Base-by-base conservation (phyloP, 2,888 invertebrate species). In the Xestia c-nigrum region DNA sequence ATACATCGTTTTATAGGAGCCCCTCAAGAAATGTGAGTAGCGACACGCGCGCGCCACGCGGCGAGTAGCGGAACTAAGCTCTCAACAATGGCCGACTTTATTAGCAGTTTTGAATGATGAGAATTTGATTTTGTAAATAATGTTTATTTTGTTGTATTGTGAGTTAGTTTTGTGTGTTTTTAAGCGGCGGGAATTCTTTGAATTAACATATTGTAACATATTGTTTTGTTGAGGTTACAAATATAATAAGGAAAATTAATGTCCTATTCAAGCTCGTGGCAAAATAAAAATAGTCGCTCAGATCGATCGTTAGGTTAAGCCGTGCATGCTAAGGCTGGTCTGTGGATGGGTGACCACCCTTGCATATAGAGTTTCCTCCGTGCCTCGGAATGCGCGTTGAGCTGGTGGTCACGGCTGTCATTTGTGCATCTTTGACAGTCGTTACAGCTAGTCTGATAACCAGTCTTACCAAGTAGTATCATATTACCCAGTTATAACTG, bases 21-120 rank as follows among this genome's bases (percentile, higher is more conserved):
- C 83, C 83, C 81, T 85, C 77, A 81, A 85, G 90, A 85, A 89
- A 87, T 85, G 79, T 85, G 91, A 91, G 92, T 84, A 82, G 89
- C 88, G 92, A 91, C 94, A 94, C 94, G 94, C 94, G 94, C 92
- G 92, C 90, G 93, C 91, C 94, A 93, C 94, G 94, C 91, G 94
- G 90, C 94, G 71, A 84, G 78, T 89, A 89, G 91, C 93, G 93
- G 94, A 93, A 93, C 93, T 91, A 90, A 84, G 86, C 91, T 78
- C 94, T 92, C 81, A 87, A 88, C 79, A 85, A 85, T 83, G 65
- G 66, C 55, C 31, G 24, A 63, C 47, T 79, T 61, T 78, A 72
- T 80, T 81, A 76, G 73, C 71, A 61, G 81, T 67, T 74, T 64
- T 75, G 74, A 80, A 71, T 78, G 79, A 79, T 83, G 83, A 78